phyloP scores from a whole-genome alignment of 2,888 invertebrate genomes.

The Ceraclea dissimilis region DNA sequence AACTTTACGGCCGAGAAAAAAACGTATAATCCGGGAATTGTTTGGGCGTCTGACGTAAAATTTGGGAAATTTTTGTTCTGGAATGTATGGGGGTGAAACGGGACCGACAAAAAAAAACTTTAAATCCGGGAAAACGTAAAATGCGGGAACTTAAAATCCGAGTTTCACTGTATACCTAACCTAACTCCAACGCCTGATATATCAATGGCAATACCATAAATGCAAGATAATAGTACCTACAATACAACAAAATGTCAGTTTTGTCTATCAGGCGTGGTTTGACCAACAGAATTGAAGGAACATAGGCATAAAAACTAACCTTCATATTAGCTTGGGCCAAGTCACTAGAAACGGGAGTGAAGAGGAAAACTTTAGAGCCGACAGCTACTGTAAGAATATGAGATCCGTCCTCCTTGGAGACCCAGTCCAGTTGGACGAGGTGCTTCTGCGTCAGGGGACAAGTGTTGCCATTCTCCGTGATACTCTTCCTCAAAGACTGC shows the following conservation, averaged over 20 bases:
- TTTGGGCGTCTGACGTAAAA: no score
- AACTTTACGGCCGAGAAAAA: no score
- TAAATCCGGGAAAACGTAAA: no score
- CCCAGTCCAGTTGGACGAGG: conserved; percentile 96
- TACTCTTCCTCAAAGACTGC: conserved; percentile 78
- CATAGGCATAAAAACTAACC: no score
- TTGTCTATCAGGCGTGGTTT: background rate
- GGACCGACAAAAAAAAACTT: no score
- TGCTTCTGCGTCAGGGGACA: conserved; percentile 88
- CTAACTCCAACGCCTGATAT: background rate
- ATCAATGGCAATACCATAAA: background rate
- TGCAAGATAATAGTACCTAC: no score
- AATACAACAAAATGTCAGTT: no score
- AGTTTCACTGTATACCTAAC: no score
- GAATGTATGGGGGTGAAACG: no score
- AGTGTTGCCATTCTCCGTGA: conserved; percentile 86
- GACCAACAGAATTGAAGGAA: background rate
- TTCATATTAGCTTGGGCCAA: conserved; percentile 91
- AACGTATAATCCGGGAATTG: no score
- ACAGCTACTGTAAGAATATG: conserved; percentile 96
- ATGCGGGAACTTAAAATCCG: no score
- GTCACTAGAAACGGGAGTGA: conserved; percentile 90
- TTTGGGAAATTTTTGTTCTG: no score
- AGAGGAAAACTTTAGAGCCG: conserved; percentile 85
- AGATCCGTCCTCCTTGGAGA: conserved; percentile 97